These are phyloP conservation scores for Phaonia tiefii DNA, from an alignment of 2,888 invertebrate genomes.

Conservation along the genomic window DNA sequence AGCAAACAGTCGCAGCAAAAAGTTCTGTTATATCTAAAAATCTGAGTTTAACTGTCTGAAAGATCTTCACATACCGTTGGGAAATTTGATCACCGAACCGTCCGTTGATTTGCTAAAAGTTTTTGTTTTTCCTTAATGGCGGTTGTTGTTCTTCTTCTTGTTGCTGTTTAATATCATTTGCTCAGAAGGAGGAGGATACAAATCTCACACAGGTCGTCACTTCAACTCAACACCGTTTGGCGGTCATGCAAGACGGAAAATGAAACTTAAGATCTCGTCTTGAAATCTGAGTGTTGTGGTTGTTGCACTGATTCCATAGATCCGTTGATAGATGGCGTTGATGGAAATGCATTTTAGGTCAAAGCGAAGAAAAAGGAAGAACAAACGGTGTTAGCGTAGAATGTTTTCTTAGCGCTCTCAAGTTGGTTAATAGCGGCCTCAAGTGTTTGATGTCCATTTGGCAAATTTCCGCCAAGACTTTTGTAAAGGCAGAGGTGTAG, in stretches of 20 bases:
- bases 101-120: constrained; percentile 54
- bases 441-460: constrained; percentile 59
- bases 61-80: constrained; percentile 59
- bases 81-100: constrained; percentile 60
- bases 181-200: constrained; percentile 16
- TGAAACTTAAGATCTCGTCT: constrained; percentile 48
- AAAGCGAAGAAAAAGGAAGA: constrained; percentile 2
- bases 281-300: constrained; percentile 20
- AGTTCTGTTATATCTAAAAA: constrained; percentile 66
- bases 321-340: constrained; percentile 62
- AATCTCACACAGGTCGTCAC: constrained; percentile 24
- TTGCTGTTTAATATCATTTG: neutral
- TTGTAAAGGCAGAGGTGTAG: neutral
- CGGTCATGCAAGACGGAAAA: constrained; percentile 52
- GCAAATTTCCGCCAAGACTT: constrained; percentile 37
- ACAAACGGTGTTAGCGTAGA: constrained; percentile 48
- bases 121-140: neutral
- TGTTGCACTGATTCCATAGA: constrained; percentile 60
- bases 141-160: no score
- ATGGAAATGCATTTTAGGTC: constrained; percentile 38
- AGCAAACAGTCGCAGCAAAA: constrained; percentile 40
- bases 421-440: constrained; percentile 40
- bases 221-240: constrained; percentile 23
- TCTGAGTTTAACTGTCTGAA: constrained; percentile 53
- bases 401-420: constrained; percentile 21